Evolutionary conservation across 1,140 invertebrate genomes (phyloP).

Genomic region (Bombus vancouverensis): DNA sequence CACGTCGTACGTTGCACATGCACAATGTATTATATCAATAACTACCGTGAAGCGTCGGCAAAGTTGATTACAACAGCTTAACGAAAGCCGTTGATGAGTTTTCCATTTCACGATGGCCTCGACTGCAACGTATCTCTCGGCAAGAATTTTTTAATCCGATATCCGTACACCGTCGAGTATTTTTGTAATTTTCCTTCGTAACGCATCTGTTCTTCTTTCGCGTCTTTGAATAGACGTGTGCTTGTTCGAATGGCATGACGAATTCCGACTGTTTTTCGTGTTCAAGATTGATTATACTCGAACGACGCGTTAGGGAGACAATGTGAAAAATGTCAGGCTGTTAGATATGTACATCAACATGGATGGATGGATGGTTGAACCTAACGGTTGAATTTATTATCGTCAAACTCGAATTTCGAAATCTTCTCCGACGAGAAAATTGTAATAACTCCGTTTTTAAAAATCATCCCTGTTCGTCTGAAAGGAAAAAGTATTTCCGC

Average conservation of each 20-base stretch:
- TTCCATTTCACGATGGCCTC: conserved; percentile 10
- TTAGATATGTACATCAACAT: background rate
- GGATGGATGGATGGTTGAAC: background rate
- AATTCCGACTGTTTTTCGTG: background rate
- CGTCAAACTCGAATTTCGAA: no score
- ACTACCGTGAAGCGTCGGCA: background rate
- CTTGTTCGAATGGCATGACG: background rate
- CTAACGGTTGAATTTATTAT: background rate
- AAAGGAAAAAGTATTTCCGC: no score
- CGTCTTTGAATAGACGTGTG: background rate
- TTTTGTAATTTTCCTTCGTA: background rate
- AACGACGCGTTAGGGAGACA: background rate
- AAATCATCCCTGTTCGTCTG: no score
- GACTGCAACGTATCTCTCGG: no score
- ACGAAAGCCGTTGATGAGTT: conserved; percentile 2
- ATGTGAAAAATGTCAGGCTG: background rate
- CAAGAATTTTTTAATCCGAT: conserved; percentile 27
- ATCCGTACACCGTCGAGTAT: background rate
- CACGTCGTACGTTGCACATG: background rate
- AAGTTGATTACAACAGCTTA: conserved; percentile 15
- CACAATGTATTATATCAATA: background rate
- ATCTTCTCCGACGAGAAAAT: no score
- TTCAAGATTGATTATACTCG: background rate
- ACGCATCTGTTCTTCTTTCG: no score
- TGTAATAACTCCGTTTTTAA: no score